Percentiles rank a stretch among this genome's conserved stretches.
Evolutionary conservation across 30 jellyfish, hydroid and myxozoan genomes (phyloP).

Genomic region (Catostylus mosaicus): DNA sequence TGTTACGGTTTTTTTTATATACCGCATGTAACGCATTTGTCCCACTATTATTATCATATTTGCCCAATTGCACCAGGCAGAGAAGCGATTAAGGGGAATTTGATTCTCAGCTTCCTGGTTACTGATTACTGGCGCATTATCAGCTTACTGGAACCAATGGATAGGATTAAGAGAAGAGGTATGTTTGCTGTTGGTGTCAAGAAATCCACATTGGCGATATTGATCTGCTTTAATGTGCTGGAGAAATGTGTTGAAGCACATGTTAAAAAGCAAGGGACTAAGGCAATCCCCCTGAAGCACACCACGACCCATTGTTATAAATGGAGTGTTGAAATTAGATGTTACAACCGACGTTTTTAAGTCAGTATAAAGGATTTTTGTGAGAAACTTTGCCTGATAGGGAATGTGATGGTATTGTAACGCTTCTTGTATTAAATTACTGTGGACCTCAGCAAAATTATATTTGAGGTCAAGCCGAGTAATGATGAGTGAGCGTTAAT

Average conservation of each 20-base stretch:
- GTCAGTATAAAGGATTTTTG: background rate
- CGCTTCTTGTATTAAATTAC: too few species aligned
- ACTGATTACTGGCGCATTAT: conserved; percentile 2
- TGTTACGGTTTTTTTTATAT: background rate
- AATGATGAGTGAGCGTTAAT: too few species aligned
- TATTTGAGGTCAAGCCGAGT: too few species aligned
- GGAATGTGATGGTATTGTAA: too few species aligned
- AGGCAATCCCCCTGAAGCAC: conserved; percentile 6
- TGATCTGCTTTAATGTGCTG: background rate
- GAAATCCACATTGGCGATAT: background rate
- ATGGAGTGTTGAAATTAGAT: background rate
- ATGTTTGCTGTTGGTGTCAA: background rate
- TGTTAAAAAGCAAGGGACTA: conserved; percentile 1
- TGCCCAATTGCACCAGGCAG: background rate
- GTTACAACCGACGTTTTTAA: background rate
- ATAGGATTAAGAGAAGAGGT: background rate
- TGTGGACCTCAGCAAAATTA: too few species aligned
- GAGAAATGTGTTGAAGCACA: conserved; percentile 8
- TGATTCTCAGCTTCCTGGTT: conserved; percentile 5
- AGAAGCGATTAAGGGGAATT: background rate
- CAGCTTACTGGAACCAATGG: conserved; percentile 21
- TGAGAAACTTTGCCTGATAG: too few species aligned
- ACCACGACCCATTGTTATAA: background rate
- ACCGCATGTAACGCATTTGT: conserved; percentile 4
- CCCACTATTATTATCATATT: background rate